Evolutionary conservation across 2,888 invertebrate genomes (phyloP), one percentile per base, ranked within the genome.

Genomic region (Dorcus parallelipipedus): DNA sequence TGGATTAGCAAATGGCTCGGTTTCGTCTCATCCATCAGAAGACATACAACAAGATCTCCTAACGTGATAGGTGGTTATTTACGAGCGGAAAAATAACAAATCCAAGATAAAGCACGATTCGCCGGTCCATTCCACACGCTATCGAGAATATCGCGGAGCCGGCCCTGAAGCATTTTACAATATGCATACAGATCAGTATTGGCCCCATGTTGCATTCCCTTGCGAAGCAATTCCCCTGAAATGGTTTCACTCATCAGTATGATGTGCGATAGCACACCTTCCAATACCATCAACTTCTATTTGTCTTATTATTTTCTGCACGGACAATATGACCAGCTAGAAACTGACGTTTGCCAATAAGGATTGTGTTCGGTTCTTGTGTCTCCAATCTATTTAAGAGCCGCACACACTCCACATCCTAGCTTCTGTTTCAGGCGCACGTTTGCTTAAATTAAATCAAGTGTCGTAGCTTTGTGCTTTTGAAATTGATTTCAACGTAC

Each of bases 241-340:
- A 14, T 14, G 14, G 10, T 38, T 9, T 9, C 40, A 38, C 26
- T n/a, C n/a, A 17, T 38, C 17, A n/a, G 9, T 17, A 50, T 26
- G 33, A 33, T 58, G 56, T 62, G 60, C 61, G 58, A 49, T 51
- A 55, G 49, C 52, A 33, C 26, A 33, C 26, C 26, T 33, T 14
- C 26, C 26, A 33, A 38, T 51, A 51, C 26, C 39, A 39, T 38
- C 33, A 49, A 56, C 10, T 47, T 47, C 6, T 26, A 5, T 39
- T 10, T 43, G 62, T 64, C 67, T 70, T 71, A 68, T 70, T 69
- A 71, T 72, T 71, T 71, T 68, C 65, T 66, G 68, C 72, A 69
- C 69, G 69, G 68, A 71, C 70, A 69, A 71, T 71, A 69, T 69
- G 69, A 33, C 26, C 26, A 33, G 42, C 10, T 14, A 42, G 5